phyloP scores from a whole-genome alignment of 2,888 invertebrate species.

The Ichneumoninae sp. region DNA sequence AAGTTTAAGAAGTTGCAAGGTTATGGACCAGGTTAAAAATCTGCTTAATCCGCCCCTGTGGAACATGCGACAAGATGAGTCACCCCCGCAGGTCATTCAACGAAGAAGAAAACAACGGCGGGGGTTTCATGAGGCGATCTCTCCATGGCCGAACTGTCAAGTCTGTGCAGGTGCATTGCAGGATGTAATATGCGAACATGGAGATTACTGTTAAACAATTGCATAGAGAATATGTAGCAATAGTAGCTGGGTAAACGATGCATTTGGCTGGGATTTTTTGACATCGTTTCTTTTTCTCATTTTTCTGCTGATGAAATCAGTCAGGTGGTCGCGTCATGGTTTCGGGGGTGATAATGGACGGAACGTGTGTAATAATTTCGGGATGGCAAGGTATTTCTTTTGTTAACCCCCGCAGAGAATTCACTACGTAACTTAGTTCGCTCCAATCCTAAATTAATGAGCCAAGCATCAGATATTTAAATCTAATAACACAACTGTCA shows the following conservation, averaged over 20 bases:
- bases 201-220: not conserved
- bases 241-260: not conserved
- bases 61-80: conserved; percentile 63
- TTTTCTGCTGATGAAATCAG: conserved; percentile 49
- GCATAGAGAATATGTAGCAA: not conserved
- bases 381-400: not conserved
- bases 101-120: conserved; percentile 49
- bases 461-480: not conserved
- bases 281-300: not conserved
- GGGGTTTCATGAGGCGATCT: not conserved
- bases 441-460: not conserved
- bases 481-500: not conserved
- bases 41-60: conserved; percentile 47
- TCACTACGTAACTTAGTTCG: not conserved
- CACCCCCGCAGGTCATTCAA: conserved; percentile 62
- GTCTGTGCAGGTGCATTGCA: conserved; percentile 25
- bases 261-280: not conserved
- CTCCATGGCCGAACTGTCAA: conserved; percentile 16
- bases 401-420: not conserved
- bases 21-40: conserved; percentile 35
- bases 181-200: not conserved
- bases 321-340: conserved; percentile 34
- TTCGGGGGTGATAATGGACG: not conserved
- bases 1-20: not conserved
- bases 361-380: not conserved